Conservation (phyloP, 1,140 invertebrate species). For the Spodoptera frugiperda region DNA sequence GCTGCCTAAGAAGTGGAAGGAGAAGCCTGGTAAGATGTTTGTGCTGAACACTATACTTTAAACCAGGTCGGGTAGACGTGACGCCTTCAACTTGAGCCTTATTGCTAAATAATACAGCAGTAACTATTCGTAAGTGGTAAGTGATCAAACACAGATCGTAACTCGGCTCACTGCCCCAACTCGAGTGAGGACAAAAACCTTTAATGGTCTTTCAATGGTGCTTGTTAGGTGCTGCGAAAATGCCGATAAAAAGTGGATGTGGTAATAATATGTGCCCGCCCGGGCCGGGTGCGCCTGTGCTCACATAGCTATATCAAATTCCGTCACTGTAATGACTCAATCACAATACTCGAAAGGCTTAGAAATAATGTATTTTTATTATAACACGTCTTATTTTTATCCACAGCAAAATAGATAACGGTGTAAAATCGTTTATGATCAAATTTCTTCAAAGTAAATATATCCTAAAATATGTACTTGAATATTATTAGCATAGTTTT, state of each 20-base stretch:
- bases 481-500: too few relatives aligned
- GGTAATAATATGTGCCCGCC: conserved; percentile 52
- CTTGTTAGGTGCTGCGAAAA: conserved; percentile 51
- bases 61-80: not conserved
- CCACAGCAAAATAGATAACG: too few relatives aligned
- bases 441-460: too few relatives aligned
- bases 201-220: conserved; percentile 58
- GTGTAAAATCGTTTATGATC: too few relatives aligned
- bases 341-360: conserved; percentile 40
- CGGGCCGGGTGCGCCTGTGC: not conserved
- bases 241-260: conserved; percentile 58
- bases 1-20: conserved; percentile 92
- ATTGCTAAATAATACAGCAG: conserved; percentile 24
- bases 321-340: conserved; percentile 49
- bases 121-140: conserved; percentile 11
- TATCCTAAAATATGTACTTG: too few relatives aligned
- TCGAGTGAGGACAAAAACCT: conserved; percentile 47
- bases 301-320: conserved; percentile 50
- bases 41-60: conserved; percentile 9
- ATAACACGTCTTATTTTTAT: too few relatives aligned
- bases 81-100: conserved; percentile 15
- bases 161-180: not conserved
- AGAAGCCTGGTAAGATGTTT: conserved; percentile 86
- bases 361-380: conserved; percentile 12
- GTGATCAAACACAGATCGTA: conserved; percentile 21